Percentiles rank a stretch among this genome's conserved stretches.
Evolutionary conservation across 2,797 vertebrate genomes (phyloP).

Genomic region (Notamacropus eugenii): DNA sequence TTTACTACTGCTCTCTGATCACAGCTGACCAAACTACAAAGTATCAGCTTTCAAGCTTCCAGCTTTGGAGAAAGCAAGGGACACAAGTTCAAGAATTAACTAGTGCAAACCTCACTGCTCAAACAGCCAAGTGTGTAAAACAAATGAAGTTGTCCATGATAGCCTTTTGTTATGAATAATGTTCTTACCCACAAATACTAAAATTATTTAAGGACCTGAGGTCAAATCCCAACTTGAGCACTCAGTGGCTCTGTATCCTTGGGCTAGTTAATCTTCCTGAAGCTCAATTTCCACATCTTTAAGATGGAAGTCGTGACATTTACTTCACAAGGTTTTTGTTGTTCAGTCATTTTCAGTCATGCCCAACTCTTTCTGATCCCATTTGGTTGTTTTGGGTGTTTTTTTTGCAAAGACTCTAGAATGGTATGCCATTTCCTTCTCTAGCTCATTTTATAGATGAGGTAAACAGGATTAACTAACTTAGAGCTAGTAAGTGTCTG

Average conservation of each 20-base stretch:
- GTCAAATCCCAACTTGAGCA: not conserved
- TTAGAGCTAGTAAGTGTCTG: not conserved
- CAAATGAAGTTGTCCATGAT: not conserved
- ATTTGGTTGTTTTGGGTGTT: not conserved
- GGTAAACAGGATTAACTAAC: not conserved
- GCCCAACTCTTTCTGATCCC: not conserved
- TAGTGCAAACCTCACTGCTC: not conserved
- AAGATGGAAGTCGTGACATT: not conserved
- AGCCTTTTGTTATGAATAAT: not conserved
- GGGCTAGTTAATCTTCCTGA: not conserved
- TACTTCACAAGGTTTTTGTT: not conserved
- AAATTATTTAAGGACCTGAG: not conserved
- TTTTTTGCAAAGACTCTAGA: not conserved
- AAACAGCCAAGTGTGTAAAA: not conserved
- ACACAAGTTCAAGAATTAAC: not conserved
- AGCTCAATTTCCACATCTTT: not conserved
- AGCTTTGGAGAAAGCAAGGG: not conserved
- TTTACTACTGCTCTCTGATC: not conserved
- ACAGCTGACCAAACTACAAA: not conserved
- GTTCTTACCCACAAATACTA: not conserved
- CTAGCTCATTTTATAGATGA: not conserved
- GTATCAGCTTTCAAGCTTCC: not conserved
- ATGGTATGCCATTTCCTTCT: not conserved
- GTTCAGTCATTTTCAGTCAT: not conserved
- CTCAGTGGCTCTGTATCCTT: not conserved